phyloP scores from a whole-genome alignment of 2,113 vertebrate genomes.

The Pelvicachromis taeniatus region DNA sequence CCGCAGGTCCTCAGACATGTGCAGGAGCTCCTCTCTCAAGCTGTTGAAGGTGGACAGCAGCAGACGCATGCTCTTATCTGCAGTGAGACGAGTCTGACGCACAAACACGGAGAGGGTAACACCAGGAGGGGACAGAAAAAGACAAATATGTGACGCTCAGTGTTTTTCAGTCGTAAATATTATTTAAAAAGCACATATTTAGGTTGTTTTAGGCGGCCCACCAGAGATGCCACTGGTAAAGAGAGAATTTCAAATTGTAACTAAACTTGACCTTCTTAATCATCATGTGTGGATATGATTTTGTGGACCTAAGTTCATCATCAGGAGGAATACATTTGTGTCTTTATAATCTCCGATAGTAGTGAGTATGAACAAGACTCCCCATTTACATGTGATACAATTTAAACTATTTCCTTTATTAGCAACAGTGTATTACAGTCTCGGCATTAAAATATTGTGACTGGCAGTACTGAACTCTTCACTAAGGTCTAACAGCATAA shows the following conservation, averaged over 20 bases:
- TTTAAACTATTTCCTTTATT: not conserved
- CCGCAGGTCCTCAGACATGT: slow-evolving; percentile 87
- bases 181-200: not conserved
- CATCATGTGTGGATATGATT: accelerated
- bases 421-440: not conserved
- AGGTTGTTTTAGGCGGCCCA: accelerated
- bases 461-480: not conserved
- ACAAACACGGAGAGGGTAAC: not conserved
- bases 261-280: not conserved
- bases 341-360: not conserved
- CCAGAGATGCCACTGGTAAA: not conserved
- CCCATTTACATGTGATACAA: not conserved
- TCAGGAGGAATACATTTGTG: not conserved
- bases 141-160: accelerated
- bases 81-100: slow-evolving; percentile 83
- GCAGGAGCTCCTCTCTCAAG: slow-evolving; percentile 87
- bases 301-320: accelerated
- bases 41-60: slow-evolving; percentile 91
- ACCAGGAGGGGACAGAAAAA: not conserved
- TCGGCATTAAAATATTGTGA: not conserved
- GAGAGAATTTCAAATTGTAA: not conserved
- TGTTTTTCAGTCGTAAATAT: not conserved
- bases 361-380: accelerated
- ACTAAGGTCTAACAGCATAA: not conserved
- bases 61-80: slow-evolving; percentile 87